These are phyloP conservation scores for Neosalanx taihuensis DNA, from an alignment of 2,797 vertebrate species.

Conservation along the genomic window DNA sequence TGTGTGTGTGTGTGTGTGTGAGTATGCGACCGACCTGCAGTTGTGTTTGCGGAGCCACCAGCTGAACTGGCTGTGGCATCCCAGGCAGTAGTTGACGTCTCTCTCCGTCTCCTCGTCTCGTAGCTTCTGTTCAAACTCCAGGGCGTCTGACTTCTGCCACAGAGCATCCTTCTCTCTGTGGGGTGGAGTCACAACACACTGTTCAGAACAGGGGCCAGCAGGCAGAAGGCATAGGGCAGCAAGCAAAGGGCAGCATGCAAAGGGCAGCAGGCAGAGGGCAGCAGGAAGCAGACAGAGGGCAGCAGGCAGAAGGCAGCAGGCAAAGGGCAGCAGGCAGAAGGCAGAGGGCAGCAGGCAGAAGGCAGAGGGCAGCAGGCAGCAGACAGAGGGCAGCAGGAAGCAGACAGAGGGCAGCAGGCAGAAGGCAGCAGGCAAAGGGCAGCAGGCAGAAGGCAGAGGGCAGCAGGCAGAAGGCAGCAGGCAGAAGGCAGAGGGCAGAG, in stretches of 20 bases:
- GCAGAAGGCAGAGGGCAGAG: no score
- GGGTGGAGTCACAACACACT: slow-evolving; percentile 20
- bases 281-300: no score
- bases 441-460: neutral
- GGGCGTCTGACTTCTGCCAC: slow-evolving; percentile 90
- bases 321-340: neutral
- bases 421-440: no score
- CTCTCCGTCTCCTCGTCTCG: slow-evolving; percentile 78
- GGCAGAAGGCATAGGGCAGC: no score
- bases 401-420: no score
- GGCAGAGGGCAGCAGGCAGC: neutral
- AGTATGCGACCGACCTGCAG: slow-evolving; percentile 80
- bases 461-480: neutral
- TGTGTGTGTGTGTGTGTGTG: neutral
- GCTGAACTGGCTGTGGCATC: slow-evolving; percentile 86
- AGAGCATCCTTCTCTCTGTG: slow-evolving; percentile 89
- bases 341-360: neutral
- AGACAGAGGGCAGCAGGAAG: no score
- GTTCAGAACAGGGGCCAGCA: no score
- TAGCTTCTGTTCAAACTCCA: slow-evolving; percentile 90
- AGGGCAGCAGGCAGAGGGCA: no score
- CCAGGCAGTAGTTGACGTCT: slow-evolving; percentile 81
- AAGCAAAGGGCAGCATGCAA: no score
- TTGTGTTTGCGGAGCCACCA: slow-evolving; percentile 90
- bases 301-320: no score